Evolutionary conservation across 2,888 invertebrate genomes (phyloP), one percentile per base, ranked within the genome.

Genomic region (Hydropsyche betteni): DNA sequence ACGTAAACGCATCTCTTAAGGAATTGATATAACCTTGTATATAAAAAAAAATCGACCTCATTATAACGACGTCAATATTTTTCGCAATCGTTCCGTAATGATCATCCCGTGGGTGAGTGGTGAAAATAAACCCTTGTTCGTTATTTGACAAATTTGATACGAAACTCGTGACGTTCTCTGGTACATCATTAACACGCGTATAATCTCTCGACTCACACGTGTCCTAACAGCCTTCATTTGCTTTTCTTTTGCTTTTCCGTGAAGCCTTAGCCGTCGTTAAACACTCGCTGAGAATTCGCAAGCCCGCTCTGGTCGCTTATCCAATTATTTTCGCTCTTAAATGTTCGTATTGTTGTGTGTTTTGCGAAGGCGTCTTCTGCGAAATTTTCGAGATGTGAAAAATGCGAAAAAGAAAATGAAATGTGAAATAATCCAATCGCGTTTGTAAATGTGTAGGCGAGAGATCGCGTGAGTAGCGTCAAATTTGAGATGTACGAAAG

Each of bases 171-270:
- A 34, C 24, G 33, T 33, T 34, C 44, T 51, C 75, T 50, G 16
- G 12, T 69, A 38, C 53, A 70, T 70, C 70, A 75, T 75, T 70
- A 75, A 75, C 70, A 75, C 69, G 44, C 75, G 64, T 58, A 70
- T 75, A 70, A 75, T 70, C 75, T 61, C 75, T n/a, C 70, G 50
- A 8, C 10, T 70, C 75, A 75, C 55, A 75, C 70, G 70, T 70
- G 70, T 38, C 70, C 24, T 64, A 75, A 75, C 75, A 70, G 68
- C 75, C 75, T 75, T 75, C 75, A 61, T 75, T 72, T 72, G 72
- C 58, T 58, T 58, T 72, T 61, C 72, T 72, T 58, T 6, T 5
- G 24, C n/a, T 34, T 24, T 33, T 12, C 14, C 24, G 34, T 2
- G 7, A 24, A 16, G 24, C 33, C 8, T 64, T 6, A 1, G 12